phyloP scores from a whole-genome alignment of 2,797 vertebrate species.

The Labroides dimidiatus region DNA sequence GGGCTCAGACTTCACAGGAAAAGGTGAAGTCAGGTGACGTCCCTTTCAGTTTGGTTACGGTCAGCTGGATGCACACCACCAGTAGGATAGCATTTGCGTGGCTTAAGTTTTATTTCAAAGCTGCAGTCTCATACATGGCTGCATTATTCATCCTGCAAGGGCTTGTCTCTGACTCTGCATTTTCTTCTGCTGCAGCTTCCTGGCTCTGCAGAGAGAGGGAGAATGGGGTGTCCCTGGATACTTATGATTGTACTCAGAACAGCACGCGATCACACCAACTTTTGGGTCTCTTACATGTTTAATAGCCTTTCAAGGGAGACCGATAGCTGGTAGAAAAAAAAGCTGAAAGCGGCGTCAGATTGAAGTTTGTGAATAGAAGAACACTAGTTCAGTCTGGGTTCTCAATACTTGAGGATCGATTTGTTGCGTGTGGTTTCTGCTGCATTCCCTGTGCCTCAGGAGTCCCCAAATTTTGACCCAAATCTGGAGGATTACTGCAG shows the following conservation, averaged over 20 bases:
- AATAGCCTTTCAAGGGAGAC: not conserved
- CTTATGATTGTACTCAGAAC: constrained; percentile 27
- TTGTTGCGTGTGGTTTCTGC: constrained; percentile 36
- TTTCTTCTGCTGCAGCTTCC: constrained; percentile 75
- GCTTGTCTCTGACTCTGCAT: constrained; percentile 79
- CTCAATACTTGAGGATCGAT: not conserved
- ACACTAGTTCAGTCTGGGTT: not conserved
- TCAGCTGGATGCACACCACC: not conserved
- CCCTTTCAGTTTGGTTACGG: constrained; percentile 8
- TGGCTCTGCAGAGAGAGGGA: constrained; percentile 66
- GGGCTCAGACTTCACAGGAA: constrained; percentile 8
- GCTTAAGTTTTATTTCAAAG: constrained; percentile 38
- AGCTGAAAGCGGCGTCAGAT: not conserved
- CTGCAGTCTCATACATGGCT: constrained; percentile 71
- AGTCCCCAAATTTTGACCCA: constrained; percentile 45
- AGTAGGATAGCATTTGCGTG: not conserved
- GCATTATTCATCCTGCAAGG: constrained; percentile 79
- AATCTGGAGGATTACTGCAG: constrained; percentile 58
- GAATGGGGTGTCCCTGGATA: constrained; percentile 40
- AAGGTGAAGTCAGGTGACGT: constrained; percentile 39
- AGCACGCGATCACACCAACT: constrained; percentile 11
- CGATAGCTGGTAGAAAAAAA: not conserved
- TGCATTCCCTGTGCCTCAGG: constrained; percentile 34
- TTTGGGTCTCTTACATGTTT: constrained; percentile 11
- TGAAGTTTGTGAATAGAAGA: not conserved